Conservation (phyloP, 2,113 vertebrate genomes). For the Chaetops frenatus region DNA sequence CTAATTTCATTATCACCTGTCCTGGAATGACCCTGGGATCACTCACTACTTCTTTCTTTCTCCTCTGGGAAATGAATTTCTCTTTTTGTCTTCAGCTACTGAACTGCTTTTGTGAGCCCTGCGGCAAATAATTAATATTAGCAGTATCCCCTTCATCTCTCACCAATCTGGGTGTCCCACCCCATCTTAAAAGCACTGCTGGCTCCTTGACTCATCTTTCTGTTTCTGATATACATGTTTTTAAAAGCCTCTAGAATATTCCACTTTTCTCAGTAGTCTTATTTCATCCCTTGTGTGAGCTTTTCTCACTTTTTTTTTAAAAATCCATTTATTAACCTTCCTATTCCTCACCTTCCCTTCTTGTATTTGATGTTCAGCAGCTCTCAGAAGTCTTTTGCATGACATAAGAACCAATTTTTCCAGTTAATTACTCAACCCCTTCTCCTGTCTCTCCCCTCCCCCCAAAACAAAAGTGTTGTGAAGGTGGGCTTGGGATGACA, state of each 20-base stretch:
- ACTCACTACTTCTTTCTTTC: conserved; percentile 42
- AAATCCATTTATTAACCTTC: background rate
- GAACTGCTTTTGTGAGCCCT: conserved; percentile 33
- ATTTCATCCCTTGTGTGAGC: background rate
- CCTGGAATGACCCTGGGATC: conserved; percentile 67
- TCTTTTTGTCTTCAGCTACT: conserved; percentile 45
- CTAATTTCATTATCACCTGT: conserved; percentile 78
- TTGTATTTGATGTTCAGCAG: background rate
- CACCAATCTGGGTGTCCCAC: background rate
- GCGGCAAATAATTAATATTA: conserved; percentile 53
- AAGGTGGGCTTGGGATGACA: background rate
- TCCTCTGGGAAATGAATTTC: conserved; percentile 71
- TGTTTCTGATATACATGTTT: background rate
- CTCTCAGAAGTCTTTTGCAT: conserved; percentile 7
- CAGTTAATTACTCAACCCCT: conserved; percentile 45
- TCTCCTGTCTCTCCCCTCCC: background rate
- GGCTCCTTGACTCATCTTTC: background rate
- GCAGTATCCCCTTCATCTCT: background rate
- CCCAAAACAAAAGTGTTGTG: background rate
- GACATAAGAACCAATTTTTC: conserved; percentile 42
- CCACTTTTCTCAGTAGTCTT: background rate
- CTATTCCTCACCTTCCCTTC: conserved; percentile 3
- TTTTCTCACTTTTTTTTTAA: background rate
- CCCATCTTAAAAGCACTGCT: background rate
- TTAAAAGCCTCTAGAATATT: conserved; percentile 8